A percentile compares a stretch with the other conserved stretches of the same genome.
Evolutionary conservation across 1,140 invertebrate genomes (phyloP).

Genomic region (Drosophila kikkawai): DNA sequence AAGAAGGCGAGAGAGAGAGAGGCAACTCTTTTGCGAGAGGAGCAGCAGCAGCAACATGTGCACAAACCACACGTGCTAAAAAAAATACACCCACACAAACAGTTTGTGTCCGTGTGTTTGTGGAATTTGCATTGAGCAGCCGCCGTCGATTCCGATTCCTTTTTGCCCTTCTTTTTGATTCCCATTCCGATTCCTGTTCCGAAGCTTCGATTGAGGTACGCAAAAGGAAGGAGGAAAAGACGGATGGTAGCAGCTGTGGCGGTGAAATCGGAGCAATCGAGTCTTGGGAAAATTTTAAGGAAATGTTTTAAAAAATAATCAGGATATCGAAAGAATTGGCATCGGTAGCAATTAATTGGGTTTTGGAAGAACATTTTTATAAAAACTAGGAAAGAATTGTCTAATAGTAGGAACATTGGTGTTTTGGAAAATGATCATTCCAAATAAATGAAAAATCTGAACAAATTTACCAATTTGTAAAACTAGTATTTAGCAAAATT

Average conservation of each 20-base stretch:
- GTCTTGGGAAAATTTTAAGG: not conserved
- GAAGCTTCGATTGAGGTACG: constrained; percentile 1
- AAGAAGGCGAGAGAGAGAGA: constrained; percentile 23
- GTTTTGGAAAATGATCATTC: no score
- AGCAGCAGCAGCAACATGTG: constrained; percentile 77
- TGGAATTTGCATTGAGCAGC: constrained; percentile 81
- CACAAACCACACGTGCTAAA: constrained; percentile 84
- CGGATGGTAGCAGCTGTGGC: constrained; percentile 17
- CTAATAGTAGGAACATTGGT: no score
- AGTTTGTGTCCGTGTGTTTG: constrained; percentile 38
- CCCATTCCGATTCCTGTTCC: constrained; percentile 61
- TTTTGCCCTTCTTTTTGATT: constrained; percentile 28
- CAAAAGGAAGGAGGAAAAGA: not conserved
- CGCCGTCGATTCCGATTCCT: constrained; percentile 50
- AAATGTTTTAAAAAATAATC: not conserved
- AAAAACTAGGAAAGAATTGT: not conserved
- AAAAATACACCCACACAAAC: constrained; percentile 65
- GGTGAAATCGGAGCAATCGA: not conserved
- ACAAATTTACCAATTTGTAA: not conserved
- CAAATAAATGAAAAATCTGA: not conserved
- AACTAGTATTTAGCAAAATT: no score
- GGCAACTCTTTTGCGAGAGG: constrained; percentile 36
- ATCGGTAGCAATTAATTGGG: no score
- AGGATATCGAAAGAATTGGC: not conserved
- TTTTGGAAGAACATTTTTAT: not conserved